These are phyloP conservation scores for Corapipo altera DNA, from an alignment of 2,113 vertebrate species.

Conservation along the genomic window DNA sequence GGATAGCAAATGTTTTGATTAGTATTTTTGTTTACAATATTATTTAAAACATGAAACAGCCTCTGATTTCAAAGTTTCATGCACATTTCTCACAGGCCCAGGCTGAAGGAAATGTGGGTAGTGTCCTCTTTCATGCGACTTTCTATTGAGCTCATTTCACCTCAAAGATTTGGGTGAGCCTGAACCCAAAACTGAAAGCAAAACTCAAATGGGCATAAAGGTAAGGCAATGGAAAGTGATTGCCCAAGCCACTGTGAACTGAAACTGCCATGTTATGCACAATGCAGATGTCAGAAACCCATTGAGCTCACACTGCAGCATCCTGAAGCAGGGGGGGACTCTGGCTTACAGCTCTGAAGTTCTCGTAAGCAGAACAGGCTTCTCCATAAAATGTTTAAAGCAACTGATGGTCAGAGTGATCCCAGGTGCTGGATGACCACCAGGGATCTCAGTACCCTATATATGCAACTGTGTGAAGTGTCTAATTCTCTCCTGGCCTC, in stretches of 20 bases:
- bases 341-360: not conserved
- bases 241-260: slow-evolving; percentile 22
- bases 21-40: not conserved
- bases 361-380: not conserved
- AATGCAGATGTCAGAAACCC: slow-evolving; percentile 17
- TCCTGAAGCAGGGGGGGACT: not conserved
- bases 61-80: slow-evolving; percentile 30
- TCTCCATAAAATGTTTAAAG: not conserved
- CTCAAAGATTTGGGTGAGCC: slow-evolving; percentile 20
- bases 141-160: slow-evolving; percentile 51
- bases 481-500: not conserved
- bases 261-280: slow-evolving; percentile 35
- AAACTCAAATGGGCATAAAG: slow-evolving; percentile 33
- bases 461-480: not conserved
- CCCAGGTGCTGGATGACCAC: not conserved
- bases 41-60: slow-evolving; percentile 4
- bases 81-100: not conserved
- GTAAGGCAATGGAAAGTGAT: slow-evolving; percentile 58
- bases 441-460: not conserved
- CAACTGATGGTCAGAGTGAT: not conserved
- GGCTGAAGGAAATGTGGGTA: slow-evolving; percentile 37
- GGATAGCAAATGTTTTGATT: not conserved
- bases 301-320: not conserved
- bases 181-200: slow-evolving; percentile 50
- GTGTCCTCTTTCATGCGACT: slow-evolving; percentile 42